These are phyloP conservation scores for Pogonomyrmex californicus DNA, from an alignment of 1,140 invertebrate species.

Conservation along the genomic window DNA sequence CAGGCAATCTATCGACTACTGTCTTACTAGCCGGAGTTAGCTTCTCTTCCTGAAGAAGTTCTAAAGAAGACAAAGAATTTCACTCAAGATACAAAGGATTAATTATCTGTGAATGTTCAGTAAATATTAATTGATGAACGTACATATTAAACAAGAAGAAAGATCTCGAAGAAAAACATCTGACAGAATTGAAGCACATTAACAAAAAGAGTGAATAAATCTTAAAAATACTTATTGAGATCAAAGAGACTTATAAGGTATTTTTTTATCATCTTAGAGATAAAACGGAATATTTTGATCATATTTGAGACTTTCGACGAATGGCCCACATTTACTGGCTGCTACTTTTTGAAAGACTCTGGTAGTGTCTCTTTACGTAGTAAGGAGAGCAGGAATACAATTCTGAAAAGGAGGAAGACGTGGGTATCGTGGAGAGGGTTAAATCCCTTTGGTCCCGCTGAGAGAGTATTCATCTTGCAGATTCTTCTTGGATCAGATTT, in stretches of 20 bases:
- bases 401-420: neutral
- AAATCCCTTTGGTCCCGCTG: neutral
- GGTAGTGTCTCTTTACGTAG: constrained; percentile 31
- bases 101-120: neutral
- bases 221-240: neutral
- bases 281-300: neutral
- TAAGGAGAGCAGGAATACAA: neutral
- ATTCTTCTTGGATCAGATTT: neutral
- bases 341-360: constrained; percentile 80
- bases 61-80: constrained; percentile 2
- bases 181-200: neutral
- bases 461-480: constrained; percentile 4
- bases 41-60: constrained; percentile 14
- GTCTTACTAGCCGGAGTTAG: constrained; percentile 35
- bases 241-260: neutral
- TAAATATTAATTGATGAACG: neutral
- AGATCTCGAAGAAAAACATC: neutral
- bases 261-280: neutral
- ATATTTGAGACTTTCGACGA: constrained; percentile 17
- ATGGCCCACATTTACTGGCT: constrained; percentile 82
- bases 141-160: neutral
- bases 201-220: neutral
- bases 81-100: constrained; percentile 8
- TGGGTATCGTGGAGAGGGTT: neutral
- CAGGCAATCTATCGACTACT: constrained; percentile 57